A percentile compares a stretch with the other conserved stretches of the same genome.
Evolutionary conservation across 2,888 invertebrate genomes (phyloP).

Genomic region (Octodonta nipae): DNA sequence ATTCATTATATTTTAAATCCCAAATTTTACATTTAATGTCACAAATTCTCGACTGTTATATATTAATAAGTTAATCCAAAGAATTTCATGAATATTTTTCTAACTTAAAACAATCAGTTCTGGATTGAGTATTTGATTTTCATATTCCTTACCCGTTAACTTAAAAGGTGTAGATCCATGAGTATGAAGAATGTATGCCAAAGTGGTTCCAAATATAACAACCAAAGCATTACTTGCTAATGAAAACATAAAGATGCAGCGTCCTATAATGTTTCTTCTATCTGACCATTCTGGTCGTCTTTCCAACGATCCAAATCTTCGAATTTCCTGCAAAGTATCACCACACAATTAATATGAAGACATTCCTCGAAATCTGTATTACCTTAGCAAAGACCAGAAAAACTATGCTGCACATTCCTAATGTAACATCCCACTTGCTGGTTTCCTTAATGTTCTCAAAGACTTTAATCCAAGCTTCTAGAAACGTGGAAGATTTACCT

Average conservation of each 20-base stretch:
- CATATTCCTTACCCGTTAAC: constrained; percentile 28
- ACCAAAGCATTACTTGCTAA: constrained; percentile 67
- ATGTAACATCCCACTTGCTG: constrained; percentile 49
- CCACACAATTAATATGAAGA: too few relatives aligned
- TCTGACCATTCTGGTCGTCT: constrained; percentile 31
- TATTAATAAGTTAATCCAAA: too few relatives aligned
- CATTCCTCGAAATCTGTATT: too few relatives aligned
- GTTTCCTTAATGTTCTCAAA: constrained; percentile 48
- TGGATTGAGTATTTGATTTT: too few relatives aligned
- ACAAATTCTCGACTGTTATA: too few relatives aligned
- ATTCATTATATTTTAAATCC: too few relatives aligned
- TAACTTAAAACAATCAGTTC: too few relatives aligned
- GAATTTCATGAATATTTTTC: too few relatives aligned
- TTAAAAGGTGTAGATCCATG: constrained; percentile 46
- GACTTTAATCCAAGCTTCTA: constrained; percentile 48
- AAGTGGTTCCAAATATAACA: constrained; percentile 51
- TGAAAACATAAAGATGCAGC: constrained; percentile 48
- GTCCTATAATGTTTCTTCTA: constrained; percentile 34
- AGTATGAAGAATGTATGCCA: constrained; percentile 46
- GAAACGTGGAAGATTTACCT: constrained; percentile 50
- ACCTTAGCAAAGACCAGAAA: constrained; percentile 51
- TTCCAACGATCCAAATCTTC: constrained; percentile 41
- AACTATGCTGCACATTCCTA: constrained; percentile 52
- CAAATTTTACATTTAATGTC: too few relatives aligned
- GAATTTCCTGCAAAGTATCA: constrained; percentile 36